phyloP scores from a whole-genome alignment of 2,113 vertebrate genomes.

The Tachuris rubrigastra region DNA sequence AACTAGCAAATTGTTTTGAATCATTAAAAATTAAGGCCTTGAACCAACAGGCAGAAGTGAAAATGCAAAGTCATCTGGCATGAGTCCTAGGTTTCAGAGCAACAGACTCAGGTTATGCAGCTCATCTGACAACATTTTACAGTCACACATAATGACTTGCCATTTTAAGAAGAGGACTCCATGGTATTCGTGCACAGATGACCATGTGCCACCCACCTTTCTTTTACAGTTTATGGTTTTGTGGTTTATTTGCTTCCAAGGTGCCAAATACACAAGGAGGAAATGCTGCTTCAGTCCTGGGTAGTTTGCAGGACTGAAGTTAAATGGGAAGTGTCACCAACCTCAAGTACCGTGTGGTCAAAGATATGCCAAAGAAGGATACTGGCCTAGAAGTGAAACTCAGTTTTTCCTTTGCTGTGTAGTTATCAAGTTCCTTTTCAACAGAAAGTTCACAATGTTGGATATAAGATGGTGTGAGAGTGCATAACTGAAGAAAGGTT shows the following conservation, averaged over 20 bases:
- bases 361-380: not conserved
- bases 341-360: not conserved
- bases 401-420: not conserved
- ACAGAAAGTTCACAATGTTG: not conserved
- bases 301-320: not conserved
- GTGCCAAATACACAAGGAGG: rapidly evolving
- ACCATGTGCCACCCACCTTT: not conserved
- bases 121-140: not conserved
- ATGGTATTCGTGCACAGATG: not conserved
- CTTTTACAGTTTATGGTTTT: not conserved
- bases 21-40: not conserved
- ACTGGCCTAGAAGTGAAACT: not conserved
- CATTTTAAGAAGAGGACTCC: not conserved
- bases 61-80: conserved; percentile 34
- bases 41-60: not conserved
- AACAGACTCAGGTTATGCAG: not conserved
- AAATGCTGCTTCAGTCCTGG: not conserved
- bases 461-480: not conserved
- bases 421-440: not conserved
- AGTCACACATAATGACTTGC: not conserved
- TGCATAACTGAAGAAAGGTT: not conserved
- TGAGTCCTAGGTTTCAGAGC: not conserved
- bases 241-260: not conserved
- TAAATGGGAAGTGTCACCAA: not conserved
- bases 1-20: not conserved